Conservation (phyloP, 2,888 invertebrate genomes). For the Agriopis aurantiaria region DNA sequence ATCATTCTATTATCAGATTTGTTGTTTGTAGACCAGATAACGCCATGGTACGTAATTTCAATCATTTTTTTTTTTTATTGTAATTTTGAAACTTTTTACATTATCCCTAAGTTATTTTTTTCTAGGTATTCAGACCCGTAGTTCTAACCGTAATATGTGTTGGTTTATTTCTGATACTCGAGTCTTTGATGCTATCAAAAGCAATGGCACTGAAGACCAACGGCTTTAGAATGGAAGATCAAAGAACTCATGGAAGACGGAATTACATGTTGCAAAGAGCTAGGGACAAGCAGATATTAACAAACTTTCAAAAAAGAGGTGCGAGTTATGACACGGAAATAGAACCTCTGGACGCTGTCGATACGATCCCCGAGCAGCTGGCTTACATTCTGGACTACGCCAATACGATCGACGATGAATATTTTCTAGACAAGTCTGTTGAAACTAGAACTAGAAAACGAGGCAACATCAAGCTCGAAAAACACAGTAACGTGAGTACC, state of each 20-base stretch:
- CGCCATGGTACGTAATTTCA: constrained; percentile 60
- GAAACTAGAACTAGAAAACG: constrained; percentile 77
- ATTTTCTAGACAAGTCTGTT: constrained; percentile 75
- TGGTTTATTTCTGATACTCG: constrained; percentile 61
- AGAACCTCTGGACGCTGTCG: constrained; percentile 54
- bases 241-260: constrained; percentile 67
- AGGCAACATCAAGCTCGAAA: constrained; percentile 69
- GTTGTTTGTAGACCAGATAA: constrained; percentile 47
- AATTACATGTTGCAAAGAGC: constrained; percentile 68
- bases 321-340: constrained; percentile 52
- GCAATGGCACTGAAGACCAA: constrained; percentile 62
- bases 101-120: constrained; percentile 35
- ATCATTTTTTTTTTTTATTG: too few relatives aligned
- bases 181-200: constrained; percentile 61
- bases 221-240: constrained; percentile 68
- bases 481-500: constrained; percentile 50
- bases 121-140: constrained; percentile 63
- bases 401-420: constrained; percentile 78
- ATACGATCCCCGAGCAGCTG: constrained; percentile 65
- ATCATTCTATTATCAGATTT: constrained; percentile 50
- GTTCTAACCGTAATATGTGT: constrained; percentile 59
- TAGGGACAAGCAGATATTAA: constrained; percentile 59
- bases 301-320: constrained; percentile 58
- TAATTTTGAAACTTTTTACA: too few relatives aligned
- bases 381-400: constrained; percentile 76